Percentiles rank a stretch among this genome's conserved stretches.
These are phyloP conservation scores for Cataglyphis albicans DNA, from an alignment of 2,888 invertebrate genomes.

Conservation along the genomic window DNA sequence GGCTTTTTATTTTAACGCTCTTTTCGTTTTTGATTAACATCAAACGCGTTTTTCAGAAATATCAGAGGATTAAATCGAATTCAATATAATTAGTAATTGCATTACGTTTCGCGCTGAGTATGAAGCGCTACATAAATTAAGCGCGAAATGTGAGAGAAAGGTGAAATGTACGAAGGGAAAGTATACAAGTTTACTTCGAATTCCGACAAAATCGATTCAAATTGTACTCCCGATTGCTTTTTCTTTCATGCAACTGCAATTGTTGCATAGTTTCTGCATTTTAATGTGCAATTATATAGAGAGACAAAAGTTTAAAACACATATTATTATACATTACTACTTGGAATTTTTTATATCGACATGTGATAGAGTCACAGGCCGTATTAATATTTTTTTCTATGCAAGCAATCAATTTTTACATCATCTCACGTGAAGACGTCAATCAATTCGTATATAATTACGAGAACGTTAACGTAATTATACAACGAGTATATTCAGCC, in stretches of 20 bases:
- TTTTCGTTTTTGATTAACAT: not conserved
- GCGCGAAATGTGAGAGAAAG: slow-evolving; percentile 29
- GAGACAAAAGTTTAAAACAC: not conserved
- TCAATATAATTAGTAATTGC: not conserved
- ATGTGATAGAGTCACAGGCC: not conserved
- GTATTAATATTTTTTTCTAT: not conserved
- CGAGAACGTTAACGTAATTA: slow-evolving; percentile 20
- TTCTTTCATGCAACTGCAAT: not conserved
- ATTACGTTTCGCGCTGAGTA: not conserved
- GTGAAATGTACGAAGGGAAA: slow-evolving; percentile 27
- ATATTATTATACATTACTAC: not conserved
- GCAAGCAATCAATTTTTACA: slow-evolving; percentile 21
- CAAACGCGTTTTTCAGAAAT: not conserved
- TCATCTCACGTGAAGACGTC: slow-evolving; percentile 4
- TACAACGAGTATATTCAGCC: not conserved
- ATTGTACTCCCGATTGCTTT: not conserved
- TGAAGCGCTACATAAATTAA: slow-evolving; percentile 24
- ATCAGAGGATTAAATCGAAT: not conserved
- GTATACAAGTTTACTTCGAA: slow-evolving; percentile 5
- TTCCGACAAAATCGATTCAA: not conserved
- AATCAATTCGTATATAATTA: not conserved
- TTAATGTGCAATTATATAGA: not conserved
- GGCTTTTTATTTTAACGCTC: not conserved
- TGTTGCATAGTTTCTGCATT: not conserved
- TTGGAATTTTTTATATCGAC: not conserved